Evolutionary conservation across 2,797 vertebrate species (phyloP).

Genomic region (Mormyrops boulengeri): DNA sequence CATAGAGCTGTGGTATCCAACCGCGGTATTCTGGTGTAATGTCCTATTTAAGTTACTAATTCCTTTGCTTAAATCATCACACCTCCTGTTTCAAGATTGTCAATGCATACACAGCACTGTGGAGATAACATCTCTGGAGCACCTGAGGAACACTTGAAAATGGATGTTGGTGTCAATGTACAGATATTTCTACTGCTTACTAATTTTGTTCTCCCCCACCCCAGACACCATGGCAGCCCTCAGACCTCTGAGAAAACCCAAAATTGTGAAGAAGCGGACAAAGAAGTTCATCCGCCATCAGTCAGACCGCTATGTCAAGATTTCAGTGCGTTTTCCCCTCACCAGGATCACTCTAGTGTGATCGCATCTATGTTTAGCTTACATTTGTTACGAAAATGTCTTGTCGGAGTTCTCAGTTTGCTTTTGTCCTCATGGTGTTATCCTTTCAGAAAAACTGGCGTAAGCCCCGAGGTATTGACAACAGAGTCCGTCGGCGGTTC

Average conservation of each 20-base stretch:
- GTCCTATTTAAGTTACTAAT: neutral
- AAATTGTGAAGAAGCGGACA: conserved; percentile 92
- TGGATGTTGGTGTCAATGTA: neutral
- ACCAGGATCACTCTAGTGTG: neutral
- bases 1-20: neutral
- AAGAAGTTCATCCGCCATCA: conserved; percentile 99
- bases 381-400: neutral
- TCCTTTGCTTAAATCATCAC: neutral
- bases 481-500: conserved; percentile 91
- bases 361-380: neutral
- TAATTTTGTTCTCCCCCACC: neutral
- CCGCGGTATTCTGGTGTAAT: neutral
- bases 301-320: conserved; percentile 97
- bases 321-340: conserved; percentile 63
- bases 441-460: conserved; percentile 86
- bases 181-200: neutral
- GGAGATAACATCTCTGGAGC: neutral
- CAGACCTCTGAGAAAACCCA: conserved; percentile 84
- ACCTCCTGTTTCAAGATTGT: neutral
- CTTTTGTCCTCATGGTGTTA: neutral
- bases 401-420: no score
- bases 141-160: neutral
- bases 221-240: conserved; percentile 83
- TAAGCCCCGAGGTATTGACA: conserved; percentile 96
- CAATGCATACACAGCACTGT: neutral